These are phyloP conservation scores for Melolontha melolontha DNA, from an alignment of 2,888 invertebrate genomes.

Conservation along the genomic window DNA sequence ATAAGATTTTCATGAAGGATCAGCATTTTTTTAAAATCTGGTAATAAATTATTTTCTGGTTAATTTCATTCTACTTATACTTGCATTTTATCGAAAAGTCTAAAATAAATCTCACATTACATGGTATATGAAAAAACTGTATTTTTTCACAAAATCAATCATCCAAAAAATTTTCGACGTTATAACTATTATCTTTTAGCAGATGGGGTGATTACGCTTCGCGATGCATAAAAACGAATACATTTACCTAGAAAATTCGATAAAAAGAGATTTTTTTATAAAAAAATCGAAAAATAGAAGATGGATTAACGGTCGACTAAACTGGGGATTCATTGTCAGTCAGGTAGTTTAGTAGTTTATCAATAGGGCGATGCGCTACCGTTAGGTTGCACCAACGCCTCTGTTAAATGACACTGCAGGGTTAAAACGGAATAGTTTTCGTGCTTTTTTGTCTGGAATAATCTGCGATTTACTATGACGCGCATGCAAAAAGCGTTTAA, in stretches of 20 bases:
- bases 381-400: conserved; percentile 30
- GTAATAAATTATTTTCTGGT: too few species aligned
- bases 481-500: conserved; percentile 10
- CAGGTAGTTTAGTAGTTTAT: conserved; percentile 22
- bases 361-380: conserved; percentile 20
- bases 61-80: too few species aligned
- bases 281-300: conserved; percentile 10
- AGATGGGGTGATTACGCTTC: conserved; percentile 16
- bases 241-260: conserved; percentile 1
- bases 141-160: conserved; percentile 11
- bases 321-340: conserved; percentile 16
- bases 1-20: too few species aligned
- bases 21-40: too few species aligned
- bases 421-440: conserved; percentile 6
- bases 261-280: conserved; percentile 16
- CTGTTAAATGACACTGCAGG: conserved; percentile 35
- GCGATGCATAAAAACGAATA: background rate
- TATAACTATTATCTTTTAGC: conserved; percentile 16
- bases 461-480: conserved; percentile 21
- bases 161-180: conserved; percentile 1
- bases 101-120: background rate
- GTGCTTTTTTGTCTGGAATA: conserved; percentile 31
- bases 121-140: background rate
- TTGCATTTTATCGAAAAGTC: too few species aligned
- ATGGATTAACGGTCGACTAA: conserved; percentile 11